phyloP scores from a whole-genome alignment of 2,888 invertebrate species.

The Tenthredo distinguenda region DNA sequence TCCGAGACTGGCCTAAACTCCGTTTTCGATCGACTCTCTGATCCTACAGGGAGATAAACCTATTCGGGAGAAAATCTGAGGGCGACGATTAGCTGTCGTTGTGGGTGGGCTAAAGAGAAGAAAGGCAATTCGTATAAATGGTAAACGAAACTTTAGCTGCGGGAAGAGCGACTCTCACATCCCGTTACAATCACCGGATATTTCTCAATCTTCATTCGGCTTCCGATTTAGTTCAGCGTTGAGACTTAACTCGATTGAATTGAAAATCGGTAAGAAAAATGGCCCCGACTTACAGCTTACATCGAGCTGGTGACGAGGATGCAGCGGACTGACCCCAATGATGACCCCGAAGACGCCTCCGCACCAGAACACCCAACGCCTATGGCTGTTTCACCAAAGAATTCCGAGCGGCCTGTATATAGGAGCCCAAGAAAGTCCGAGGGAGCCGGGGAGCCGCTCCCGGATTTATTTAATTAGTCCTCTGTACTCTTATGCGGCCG shows the following conservation, averaged over 20 bases:
- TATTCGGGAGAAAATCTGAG: neutral
- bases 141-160: neutral
- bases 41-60: neutral
- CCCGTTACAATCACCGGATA: constrained; percentile 21
- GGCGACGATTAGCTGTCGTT: neutral
- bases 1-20: neutral
- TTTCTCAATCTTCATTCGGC: neutral
- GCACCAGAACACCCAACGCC: constrained; percentile 39
- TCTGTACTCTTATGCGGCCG: constrained; percentile 56
- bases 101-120: constrained; percentile 14
- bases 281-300: neutral
- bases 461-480: constrained; percentile 73
- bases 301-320: constrained; percentile 30
- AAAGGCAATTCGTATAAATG: constrained; percentile 11
- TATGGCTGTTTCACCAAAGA: neutral
- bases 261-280: neutral
- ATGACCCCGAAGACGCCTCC: constrained; percentile 54
- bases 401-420: neutral
- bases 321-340: constrained; percentile 64
- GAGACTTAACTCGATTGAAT: constrained; percentile 14
- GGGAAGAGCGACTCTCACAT: neutral
- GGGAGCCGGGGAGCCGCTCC: constrained; percentile 66
- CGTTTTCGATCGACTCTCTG: neutral
- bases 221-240: neutral
- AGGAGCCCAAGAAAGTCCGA: constrained; percentile 54